A percentile compares a stretch with the other conserved stretches of the same genome.
phyloP scores from a whole-genome alignment of 2,113 vertebrate genomes.

The Cheilinus undulatus region DNA sequence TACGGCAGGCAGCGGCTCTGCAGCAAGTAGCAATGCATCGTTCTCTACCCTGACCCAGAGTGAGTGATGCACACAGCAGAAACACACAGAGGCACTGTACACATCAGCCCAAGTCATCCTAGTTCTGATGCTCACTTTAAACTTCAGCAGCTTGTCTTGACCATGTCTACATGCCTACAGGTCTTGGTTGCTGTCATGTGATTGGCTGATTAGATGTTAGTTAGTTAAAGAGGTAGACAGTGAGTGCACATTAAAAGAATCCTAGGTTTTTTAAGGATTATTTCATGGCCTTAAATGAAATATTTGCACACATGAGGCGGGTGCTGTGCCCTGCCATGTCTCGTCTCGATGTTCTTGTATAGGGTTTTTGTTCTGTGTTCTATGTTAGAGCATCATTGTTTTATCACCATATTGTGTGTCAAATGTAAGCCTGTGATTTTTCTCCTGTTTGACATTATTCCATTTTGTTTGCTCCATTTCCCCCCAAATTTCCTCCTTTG shows the following conservation, averaged over 20 bases:
- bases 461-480: slow-evolving; percentile 66
- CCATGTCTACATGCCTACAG: too few species aligned
- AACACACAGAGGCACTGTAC: too few species aligned
- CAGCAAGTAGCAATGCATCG: slow-evolving; percentile 75
- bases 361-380: slow-evolving; percentile 46
- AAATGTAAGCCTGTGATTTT: slow-evolving; percentile 51
- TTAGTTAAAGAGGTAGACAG: too few species aligned
- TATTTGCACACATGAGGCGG: background rate
- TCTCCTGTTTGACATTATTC: slow-evolving; percentile 59
- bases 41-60: slow-evolving; percentile 82
- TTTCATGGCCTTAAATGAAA: too few species aligned
- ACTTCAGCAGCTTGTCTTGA: too few species aligned
- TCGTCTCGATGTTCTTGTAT: slow-evolving; percentile 31
- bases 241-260: too few species aligned
- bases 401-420: slow-evolving; percentile 57
- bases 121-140: too few species aligned
- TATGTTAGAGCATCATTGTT: slow-evolving; percentile 46
- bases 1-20: slow-evolving; percentile 66
- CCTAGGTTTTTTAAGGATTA: too few species aligned
- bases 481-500: slow-evolving; percentile 3
- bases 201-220: too few species aligned
- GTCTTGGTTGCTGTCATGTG: too few species aligned
- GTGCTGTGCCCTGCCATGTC: slow-evolving; percentile 8
- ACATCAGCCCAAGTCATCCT: too few species aligned
- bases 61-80: slow-evolving; percentile 64